phyloP scores from a whole-genome alignment of 1,140 invertebrate genomes.

The Euura lappo region DNA sequence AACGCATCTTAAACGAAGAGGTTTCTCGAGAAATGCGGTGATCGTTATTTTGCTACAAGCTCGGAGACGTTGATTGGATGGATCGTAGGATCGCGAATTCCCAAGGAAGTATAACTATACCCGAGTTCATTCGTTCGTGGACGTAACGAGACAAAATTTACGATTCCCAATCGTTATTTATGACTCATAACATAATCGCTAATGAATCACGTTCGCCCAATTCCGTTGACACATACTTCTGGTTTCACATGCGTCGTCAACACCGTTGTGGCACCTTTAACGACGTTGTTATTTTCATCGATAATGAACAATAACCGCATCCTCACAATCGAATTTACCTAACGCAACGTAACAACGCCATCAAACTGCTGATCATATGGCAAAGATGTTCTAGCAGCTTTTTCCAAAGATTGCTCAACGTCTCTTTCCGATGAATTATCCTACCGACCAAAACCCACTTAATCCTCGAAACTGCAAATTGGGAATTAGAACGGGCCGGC shows the following conservation, averaged over 20 bases:
- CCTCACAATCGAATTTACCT: too few relatives aligned
- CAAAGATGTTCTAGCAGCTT: too few relatives aligned
- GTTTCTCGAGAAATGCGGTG: not conserved
- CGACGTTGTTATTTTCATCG: not conserved
- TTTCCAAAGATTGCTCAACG: too few relatives aligned
- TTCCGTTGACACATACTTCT: slow-evolving; percentile 10
- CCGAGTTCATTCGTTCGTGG: not conserved
- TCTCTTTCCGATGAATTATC: too few relatives aligned
- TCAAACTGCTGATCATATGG: too few relatives aligned
- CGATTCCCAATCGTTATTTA: slow-evolving; percentile 30
- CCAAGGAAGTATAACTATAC: too few relatives aligned
- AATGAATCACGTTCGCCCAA: slow-evolving; percentile 25
- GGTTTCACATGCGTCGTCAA: too few relatives aligned
- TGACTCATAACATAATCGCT: slow-evolving; percentile 18
- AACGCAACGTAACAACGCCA: too few relatives aligned
- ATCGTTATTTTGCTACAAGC: slow-evolving; percentile 6
- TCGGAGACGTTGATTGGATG: slow-evolving; percentile 23
- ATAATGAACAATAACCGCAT: not conserved
- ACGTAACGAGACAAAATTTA: slow-evolving; percentile 26
- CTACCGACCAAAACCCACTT: too few relatives aligned
- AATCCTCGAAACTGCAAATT: too few relatives aligned
- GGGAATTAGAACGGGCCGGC: too few relatives aligned
- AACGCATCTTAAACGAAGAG: not conserved
- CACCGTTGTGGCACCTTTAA: slow-evolving; percentile 31
- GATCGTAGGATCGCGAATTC: slow-evolving; percentile 20